A percentile compares a stretch with the other conserved stretches of the same genome.
Evolutionary conservation across 2,888 invertebrate species (phyloP).

Genomic region (Bellardia bayeri): DNA sequence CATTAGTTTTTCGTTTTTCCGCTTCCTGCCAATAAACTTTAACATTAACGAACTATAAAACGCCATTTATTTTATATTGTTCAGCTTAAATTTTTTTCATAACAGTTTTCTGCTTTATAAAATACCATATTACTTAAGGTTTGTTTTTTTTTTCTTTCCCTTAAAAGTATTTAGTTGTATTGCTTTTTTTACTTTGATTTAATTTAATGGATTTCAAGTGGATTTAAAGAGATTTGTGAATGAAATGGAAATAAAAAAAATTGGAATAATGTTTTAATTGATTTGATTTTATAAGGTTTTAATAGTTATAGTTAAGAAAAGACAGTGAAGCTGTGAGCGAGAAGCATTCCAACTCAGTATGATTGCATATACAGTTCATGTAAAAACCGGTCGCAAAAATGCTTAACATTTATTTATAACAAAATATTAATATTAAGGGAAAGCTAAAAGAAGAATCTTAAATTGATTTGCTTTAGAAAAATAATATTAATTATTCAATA

Average conservation of each 20-base stretch:
- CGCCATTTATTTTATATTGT: conserved; percentile 48
- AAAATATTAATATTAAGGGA: too few relatives aligned
- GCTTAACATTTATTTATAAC: too few relatives aligned
- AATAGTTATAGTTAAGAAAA: too few relatives aligned
- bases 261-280: background rate
- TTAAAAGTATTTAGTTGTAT: conserved; percentile 7
- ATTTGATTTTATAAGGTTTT: too few relatives aligned
- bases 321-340: too few relatives aligned
- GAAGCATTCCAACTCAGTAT: too few relatives aligned
- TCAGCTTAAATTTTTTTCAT: background rate
- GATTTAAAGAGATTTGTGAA: background rate
- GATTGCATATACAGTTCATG: too few relatives aligned
- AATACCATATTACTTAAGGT: conserved; percentile 36
- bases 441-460: too few relatives aligned
- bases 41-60: conserved; percentile 35
- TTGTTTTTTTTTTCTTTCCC: background rate
- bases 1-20: conserved; percentile 44
- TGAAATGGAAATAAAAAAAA: background rate
- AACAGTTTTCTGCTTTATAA: background rate
- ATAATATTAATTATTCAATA: too few relatives aligned
- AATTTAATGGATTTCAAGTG: conserved; percentile 11
- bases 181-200: background rate
- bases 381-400: too few relatives aligned
- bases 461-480: too few relatives aligned
- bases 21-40: conserved; percentile 56